Evolutionary conservation across 1,140 invertebrate species (phyloP).

Genomic region (Coptotermes formosanus): DNA sequence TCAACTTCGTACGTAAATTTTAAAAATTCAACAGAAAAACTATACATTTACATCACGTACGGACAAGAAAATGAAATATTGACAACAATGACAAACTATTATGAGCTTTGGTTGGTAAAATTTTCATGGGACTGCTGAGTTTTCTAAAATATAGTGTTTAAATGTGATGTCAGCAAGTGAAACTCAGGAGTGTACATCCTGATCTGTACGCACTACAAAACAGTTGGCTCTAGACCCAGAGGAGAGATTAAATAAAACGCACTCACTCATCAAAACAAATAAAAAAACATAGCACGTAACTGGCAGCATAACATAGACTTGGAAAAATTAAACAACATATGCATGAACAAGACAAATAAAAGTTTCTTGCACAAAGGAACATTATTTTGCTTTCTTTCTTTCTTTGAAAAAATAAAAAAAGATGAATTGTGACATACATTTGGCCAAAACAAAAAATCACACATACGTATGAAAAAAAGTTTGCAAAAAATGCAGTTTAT

Average conservation of each 20-base stretch:
- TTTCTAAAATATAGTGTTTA: constrained; percentile 4
- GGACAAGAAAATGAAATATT: constrained; percentile 21
- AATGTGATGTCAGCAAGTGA: constrained; percentile 3
- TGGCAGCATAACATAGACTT: constrained; percentile 29
- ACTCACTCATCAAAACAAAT: constrained; percentile 11
- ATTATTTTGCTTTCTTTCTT: constrained; percentile 24
- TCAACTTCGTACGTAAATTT: constrained; percentile 27
- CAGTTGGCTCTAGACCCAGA: background rate
- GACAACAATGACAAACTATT: constrained; percentile 27
- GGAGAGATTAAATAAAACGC: background rate
- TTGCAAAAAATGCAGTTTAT: constrained; percentile 31
- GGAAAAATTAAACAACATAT: constrained; percentile 31
- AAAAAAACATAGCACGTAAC: constrained; percentile 8
- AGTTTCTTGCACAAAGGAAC: constrained; percentile 33
- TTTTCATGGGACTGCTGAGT: constrained; percentile 2
- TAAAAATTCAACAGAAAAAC: constrained; percentile 29
- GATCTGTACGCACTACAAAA: background rate
- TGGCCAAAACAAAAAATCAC: constrained; percentile 32
- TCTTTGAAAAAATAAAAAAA: constrained; percentile 23
- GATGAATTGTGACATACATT: constrained; percentile 19
- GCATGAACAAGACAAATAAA: constrained; percentile 26
- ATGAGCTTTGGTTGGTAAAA: constrained; percentile 29
- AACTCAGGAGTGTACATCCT: background rate
- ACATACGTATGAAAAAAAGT: constrained; percentile 32
- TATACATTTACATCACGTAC: constrained; percentile 24